phyloP scores from a whole-genome alignment of 2,888 invertebrate genomes.

The Dichetophora obliterata region DNA sequence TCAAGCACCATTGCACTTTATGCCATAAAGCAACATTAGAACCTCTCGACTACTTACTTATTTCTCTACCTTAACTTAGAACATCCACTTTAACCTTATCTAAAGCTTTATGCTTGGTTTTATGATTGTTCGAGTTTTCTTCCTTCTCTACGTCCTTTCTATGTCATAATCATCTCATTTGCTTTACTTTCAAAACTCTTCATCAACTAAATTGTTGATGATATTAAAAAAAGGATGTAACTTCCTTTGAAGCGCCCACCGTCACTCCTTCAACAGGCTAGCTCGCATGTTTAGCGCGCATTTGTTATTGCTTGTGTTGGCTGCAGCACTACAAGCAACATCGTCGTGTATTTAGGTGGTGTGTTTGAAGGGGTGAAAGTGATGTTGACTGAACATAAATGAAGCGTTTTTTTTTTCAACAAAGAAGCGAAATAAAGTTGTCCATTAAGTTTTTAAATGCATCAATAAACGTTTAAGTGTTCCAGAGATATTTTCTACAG shows the following conservation, averaged over 20 bases:
- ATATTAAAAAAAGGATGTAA: slow-evolving; percentile 19
- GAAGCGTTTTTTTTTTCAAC: neutral
- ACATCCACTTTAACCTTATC: neutral
- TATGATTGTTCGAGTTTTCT: too few species aligned
- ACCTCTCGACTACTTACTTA: neutral
- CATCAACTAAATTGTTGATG: slow-evolving; percentile 24
- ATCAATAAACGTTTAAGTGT: slow-evolving; percentile 20
- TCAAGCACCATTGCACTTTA: too few species aligned
- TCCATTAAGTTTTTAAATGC: slow-evolving; percentile 36
- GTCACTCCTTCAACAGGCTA: neutral
- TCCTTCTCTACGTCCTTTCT: neutral
- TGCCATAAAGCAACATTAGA: too few species aligned
- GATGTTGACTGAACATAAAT: neutral
- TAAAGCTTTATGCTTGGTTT: neutral
- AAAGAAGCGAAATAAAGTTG: slow-evolving; percentile 16
- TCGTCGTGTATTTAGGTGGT: too few species aligned
- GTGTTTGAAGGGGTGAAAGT: too few species aligned
- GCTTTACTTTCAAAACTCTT: neutral
- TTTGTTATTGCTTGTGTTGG: neutral
- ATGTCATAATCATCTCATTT: neutral
- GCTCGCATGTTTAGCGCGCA: neutral
- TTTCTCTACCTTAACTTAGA: neutral
- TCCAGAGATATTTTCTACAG: neutral
- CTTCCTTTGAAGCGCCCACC: neutral
- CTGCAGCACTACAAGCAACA: too few species aligned